Conservation (phyloP, 2,888 invertebrate genomes). For the Rotaria macrura region DNA sequence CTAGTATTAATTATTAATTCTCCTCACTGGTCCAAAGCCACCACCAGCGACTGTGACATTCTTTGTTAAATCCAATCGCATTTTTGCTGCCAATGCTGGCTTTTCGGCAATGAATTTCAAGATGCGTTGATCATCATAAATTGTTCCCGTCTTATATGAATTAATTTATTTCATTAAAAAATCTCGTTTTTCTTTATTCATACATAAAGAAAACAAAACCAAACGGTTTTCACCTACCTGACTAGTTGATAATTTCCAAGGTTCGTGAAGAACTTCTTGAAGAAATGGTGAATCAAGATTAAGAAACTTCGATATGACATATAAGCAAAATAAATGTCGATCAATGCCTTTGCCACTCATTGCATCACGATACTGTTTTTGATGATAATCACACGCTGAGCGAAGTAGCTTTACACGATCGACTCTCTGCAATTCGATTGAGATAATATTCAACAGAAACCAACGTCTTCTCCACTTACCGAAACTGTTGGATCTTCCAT, state of each 20-base stretch:
- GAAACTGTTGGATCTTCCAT: conserved; percentile 66
- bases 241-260: conserved; percentile 85
- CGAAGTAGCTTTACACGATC: conserved; percentile 63
- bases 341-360: conserved; percentile 97
- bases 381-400: conserved; percentile 67
- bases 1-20: not conserved
- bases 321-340: conserved; percentile 89
- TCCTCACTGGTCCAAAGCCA: not conserved
- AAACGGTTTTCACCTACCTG: conserved; percentile 46
- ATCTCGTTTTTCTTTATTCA: not conserved
- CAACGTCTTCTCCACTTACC: not conserved
- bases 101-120: not conserved
- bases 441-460: too few relatives aligned
- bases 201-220: not conserved
- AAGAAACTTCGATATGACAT: conserved; percentile 92
- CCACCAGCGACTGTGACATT: not conserved
- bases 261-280: conserved; percentile 83
- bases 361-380: conserved; percentile 80
- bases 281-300: conserved; percentile 89
- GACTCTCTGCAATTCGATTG: conserved; percentile 48
- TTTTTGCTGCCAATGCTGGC: not conserved
- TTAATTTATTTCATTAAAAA: not conserved
- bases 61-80: not conserved
- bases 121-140: not conserved
- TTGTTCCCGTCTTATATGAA: not conserved